Conservation (phyloP, 2,113 vertebrate species). For the Xiphophorus couchianus region DNA sequence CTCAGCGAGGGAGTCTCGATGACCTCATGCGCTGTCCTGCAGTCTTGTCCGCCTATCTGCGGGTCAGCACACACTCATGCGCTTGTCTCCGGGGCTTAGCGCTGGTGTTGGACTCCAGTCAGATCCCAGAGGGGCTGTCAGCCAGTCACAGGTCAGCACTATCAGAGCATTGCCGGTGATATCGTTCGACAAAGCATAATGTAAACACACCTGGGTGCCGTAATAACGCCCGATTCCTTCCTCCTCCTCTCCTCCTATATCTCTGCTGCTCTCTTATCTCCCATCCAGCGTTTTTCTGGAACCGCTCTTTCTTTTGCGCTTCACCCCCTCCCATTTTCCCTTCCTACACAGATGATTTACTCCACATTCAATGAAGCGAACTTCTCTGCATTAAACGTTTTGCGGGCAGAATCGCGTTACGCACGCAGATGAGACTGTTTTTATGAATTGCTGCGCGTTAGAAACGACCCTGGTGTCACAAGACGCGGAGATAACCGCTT, state of each 20-base stretch:
- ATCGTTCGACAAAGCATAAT: slow-evolving; percentile 35
- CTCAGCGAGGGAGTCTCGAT: slow-evolving; percentile 36
- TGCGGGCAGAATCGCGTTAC: slow-evolving; percentile 5
- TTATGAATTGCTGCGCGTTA: background rate
- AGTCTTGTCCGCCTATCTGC: slow-evolving; percentile 27
- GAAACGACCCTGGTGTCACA: background rate
- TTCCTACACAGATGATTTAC: slow-evolving; percentile 5
- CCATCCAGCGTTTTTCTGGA: slow-evolving; percentile 11
- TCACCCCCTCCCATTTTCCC: no score
- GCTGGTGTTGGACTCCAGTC: slow-evolving; percentile 22
- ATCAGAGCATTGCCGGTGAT: slow-evolving; percentile 36
- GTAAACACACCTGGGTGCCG: slow-evolving; percentile 72
- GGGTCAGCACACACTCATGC: slow-evolving; percentile 36
- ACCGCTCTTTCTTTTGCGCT: slow-evolving; percentile 10
- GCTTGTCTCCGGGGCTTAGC: slow-evolving; percentile 6
- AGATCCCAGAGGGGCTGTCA: slow-evolving; percentile 43
- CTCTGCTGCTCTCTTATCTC: slow-evolving; percentile 1
- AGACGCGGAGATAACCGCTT: background rate
- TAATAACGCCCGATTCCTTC: slow-evolving; percentile 30
- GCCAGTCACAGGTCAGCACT: slow-evolving; percentile 19
- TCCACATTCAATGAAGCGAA: slow-evolving; percentile 8
- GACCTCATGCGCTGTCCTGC: slow-evolving; percentile 65
- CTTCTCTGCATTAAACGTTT: background rate
- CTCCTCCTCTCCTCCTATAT: slow-evolving; percentile 6
- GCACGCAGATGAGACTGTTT: slow-evolving; percentile 11